Percentiles rank a stretch among this genome's conserved stretches.
phyloP scores from a whole-genome alignment of 1,140 invertebrate genomes.

The Euborellia annulipes region DNA sequence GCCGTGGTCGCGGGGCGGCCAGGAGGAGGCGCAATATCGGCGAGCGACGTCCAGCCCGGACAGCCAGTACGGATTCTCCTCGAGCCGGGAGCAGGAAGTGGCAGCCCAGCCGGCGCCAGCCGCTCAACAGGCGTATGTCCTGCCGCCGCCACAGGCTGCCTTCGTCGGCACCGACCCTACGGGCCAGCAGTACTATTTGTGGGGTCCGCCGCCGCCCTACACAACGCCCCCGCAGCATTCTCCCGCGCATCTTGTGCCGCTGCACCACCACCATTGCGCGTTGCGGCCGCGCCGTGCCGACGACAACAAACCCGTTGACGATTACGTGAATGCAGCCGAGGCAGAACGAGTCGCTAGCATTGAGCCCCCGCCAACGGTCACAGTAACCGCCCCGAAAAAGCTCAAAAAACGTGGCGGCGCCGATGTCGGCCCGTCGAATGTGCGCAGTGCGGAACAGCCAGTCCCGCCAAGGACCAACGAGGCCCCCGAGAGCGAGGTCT shows the following conservation, averaged over 20 bases:
- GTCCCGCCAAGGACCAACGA: conserved; percentile 14
- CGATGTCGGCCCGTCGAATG: too few relatives aligned
- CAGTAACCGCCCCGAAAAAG: too few relatives aligned
- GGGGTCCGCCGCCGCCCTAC: conserved; percentile 60
- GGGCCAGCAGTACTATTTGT: conserved; percentile 27
- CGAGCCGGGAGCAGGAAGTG: conserved; percentile 25
- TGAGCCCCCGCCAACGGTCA: conserved; percentile 1
- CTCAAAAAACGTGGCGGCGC: too few relatives aligned
- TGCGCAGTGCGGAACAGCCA: not conserved
- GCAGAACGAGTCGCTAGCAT: conserved; percentile 5
- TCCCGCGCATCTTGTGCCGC: conserved; percentile 23
- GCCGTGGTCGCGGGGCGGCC: conserved; percentile 24
- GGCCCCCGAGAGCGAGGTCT: conserved; percentile 52
- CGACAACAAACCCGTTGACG: conserved; percentile 14
- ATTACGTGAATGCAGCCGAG: too few relatives aligned
- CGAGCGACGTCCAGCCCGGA: conserved; percentile 33
- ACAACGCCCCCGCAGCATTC: conserved; percentile 39
- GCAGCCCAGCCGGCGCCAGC: conserved; percentile 23
- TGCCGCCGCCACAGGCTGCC: conserved; percentile 24
- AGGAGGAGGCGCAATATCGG: not conserved
- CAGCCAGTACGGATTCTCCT: conserved; percentile 43
- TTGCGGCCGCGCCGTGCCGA: conserved; percentile 23
- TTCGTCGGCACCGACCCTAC: conserved; percentile 27
- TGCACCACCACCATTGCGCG: conserved; percentile 22
- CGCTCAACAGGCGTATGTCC: conserved; percentile 20